Evolutionary conservation across 64 coral and sea anemone species (phyloP).

Genomic region (Orbicella faveolata): DNA sequence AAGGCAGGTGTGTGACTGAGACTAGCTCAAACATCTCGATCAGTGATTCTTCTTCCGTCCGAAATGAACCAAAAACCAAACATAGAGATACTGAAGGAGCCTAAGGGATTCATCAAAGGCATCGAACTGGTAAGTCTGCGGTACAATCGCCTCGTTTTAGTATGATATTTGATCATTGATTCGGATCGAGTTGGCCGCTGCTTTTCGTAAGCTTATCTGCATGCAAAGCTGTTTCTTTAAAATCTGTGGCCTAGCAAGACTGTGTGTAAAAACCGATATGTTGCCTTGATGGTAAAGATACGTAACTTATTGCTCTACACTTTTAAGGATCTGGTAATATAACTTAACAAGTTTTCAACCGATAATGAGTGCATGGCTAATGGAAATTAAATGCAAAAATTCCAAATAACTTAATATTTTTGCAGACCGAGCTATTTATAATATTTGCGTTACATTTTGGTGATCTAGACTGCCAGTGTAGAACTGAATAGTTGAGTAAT

Average conservation of each 20-base stretch:
- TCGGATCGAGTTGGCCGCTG: too few relatives aligned
- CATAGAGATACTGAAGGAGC: constrained; percentile 86
- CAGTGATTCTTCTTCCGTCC: neutral
- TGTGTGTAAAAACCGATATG: too few relatives aligned
- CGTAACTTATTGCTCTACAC: too few relatives aligned
- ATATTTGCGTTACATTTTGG: neutral
- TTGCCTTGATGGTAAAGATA: too few relatives aligned
- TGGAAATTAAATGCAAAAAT: neutral
- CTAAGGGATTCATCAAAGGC: constrained; percentile 92
- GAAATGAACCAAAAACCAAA: constrained; percentile 67
- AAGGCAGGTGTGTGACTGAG: neutral
- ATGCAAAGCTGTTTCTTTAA: neutral
- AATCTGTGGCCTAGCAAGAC: too few relatives aligned
- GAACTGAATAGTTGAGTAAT: too few relatives aligned
- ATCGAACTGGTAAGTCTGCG: constrained; percentile 86
- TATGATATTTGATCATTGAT: neutral
- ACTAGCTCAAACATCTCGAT: neutral
- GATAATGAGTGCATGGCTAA: neutral
- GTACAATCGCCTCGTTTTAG: neutral
- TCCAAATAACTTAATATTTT: too few relatives aligned
- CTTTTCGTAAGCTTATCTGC: neutral
- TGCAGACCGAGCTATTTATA: neutral
- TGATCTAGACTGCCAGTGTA: too few relatives aligned
- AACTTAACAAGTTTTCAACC: neutral
- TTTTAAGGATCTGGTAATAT: neutral